Base-by-base conservation (phyloP, 2,888 invertebrate species). In the Acrocyrtus sp. region DNA sequence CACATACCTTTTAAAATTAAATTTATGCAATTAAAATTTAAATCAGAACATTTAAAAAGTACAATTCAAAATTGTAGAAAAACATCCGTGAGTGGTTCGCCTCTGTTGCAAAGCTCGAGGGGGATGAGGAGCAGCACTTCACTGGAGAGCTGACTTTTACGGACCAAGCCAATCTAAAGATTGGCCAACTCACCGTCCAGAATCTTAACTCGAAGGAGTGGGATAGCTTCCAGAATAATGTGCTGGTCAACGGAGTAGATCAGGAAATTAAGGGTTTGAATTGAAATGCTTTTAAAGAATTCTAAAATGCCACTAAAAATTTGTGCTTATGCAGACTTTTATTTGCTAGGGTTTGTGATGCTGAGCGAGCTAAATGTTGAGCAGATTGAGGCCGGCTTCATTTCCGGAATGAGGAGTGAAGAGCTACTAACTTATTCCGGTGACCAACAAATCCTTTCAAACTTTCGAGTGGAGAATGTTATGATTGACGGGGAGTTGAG, bases 181-280 rank as follows among this genome's bases (percentile, higher is more conserved):
- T 66, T 6, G 69, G 63, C 0, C 27, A 63, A 26, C 10, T 73
- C 3, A 24, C 19, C 8, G 61, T 72, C 0, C 29, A 54, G 3
- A 3, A 57, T 8, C 22, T 70, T 15, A 78, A 78, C 43, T 27
- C 39, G 0, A 34, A 62, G 12, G 39, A 45, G 8, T 80, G 80
- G 80, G 29, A 78, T 47, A 58, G 67, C 0, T 80, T 80, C 48
- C 12, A 60, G 22, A 12, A 22, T 2, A 61, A 58, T 27, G 70
- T 74, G 5, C 22, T 80, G 27, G 34, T 74, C 0, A 61, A 77
- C 41, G 74, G 74, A 12, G 27, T 17, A 29, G 48, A 73, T 43
- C 78, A 80, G 63, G 45, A 24, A 5, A 76, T 80, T 50, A 26
- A 57, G 43, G 75, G 80, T 80, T n/a, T n/a, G n/a, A n/a, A n/a